Evolutionary conservation across 2,113 vertebrate species (phyloP).

Genomic region (Pyrgilauda ruficollis): DNA sequence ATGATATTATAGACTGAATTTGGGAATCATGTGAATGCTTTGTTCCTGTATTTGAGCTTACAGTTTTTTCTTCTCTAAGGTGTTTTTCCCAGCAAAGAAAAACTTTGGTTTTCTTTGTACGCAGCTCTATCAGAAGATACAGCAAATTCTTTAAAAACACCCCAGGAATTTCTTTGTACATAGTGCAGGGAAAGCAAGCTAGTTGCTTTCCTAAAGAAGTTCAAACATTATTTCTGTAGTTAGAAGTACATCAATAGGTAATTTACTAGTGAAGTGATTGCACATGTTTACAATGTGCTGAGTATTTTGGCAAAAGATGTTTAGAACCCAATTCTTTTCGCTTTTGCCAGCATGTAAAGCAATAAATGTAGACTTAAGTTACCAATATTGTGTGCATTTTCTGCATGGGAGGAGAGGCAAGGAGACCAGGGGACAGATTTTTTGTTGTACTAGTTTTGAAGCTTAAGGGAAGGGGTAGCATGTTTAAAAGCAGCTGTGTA

Average conservation of each 20-base stretch:
- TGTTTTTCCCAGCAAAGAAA: background rate
- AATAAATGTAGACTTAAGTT: conserved; percentile 1
- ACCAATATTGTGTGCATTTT: background rate
- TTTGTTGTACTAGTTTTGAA: background rate
- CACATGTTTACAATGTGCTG: background rate
- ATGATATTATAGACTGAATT: background rate
- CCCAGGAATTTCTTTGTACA: background rate
- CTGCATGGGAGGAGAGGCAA: background rate
- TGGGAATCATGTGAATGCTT: background rate
- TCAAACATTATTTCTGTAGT: background rate
- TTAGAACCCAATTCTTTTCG: conserved; percentile 20
- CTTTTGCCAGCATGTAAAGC: background rate
- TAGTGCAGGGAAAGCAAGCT: background rate
- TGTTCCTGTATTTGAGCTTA: background rate
- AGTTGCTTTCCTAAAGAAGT: background rate
- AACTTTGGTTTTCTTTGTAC: background rate
- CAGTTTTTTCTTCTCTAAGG: background rate
- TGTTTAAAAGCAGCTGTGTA: background rate
- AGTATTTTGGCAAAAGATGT: conserved; percentile 26
- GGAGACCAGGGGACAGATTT: background rate
- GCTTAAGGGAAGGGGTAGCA: background rate
- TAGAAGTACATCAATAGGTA: background rate
- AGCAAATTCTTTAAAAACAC: background rate
- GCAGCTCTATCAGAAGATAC: background rate
- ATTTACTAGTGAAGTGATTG: background rate